Evolutionary conservation across 2,888 invertebrate genomes (phyloP).

Genomic region (Ochropacha duplaris): DNA sequence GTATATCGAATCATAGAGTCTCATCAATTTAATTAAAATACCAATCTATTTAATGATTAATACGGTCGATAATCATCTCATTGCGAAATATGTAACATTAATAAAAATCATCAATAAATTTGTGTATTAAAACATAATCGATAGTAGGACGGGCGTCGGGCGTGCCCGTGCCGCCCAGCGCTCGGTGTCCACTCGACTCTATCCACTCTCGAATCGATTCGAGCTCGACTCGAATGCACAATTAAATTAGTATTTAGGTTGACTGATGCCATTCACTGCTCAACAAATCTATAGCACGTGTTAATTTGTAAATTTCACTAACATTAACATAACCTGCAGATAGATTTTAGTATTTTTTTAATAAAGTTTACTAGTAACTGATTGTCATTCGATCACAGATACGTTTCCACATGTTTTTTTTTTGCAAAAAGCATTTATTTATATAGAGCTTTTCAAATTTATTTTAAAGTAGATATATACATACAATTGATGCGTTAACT

Average conservation of each 20-base stretch:
- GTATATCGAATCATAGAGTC: slow-evolving; percentile 30
- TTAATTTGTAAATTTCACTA: slow-evolving; percentile 40
- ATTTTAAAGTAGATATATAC: slow-evolving; percentile 55
- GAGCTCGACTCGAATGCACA: not conserved
- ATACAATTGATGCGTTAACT: slow-evolving; percentile 63
- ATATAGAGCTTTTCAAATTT: slow-evolving; percentile 54
- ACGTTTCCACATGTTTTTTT: slow-evolving; percentile 24
- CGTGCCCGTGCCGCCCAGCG: too few relatives aligned
- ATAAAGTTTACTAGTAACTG: slow-evolving; percentile 23
- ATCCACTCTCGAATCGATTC: too few relatives aligned
- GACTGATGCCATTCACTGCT: slow-evolving; percentile 55
- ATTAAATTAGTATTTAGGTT: slow-evolving; percentile 33
- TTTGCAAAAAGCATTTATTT: slow-evolving; percentile 69
- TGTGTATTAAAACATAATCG: not conserved
- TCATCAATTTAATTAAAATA: slow-evolving; percentile 13
- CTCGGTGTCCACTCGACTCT: too few relatives aligned
- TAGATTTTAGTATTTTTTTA: slow-evolving; percentile 5
- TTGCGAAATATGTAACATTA: not conserved
- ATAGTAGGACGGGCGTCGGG: too few relatives aligned
- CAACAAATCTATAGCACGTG: slow-evolving; percentile 48
- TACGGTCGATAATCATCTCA: not conserved
- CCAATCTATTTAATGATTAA: not conserved
- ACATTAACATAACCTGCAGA: slow-evolving; percentile 19
- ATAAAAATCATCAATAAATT: not conserved
- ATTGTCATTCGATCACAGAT: slow-evolving; percentile 13